Conservation (phyloP, 2,888 invertebrate species). For the Oeneis ivallda region DNA sequence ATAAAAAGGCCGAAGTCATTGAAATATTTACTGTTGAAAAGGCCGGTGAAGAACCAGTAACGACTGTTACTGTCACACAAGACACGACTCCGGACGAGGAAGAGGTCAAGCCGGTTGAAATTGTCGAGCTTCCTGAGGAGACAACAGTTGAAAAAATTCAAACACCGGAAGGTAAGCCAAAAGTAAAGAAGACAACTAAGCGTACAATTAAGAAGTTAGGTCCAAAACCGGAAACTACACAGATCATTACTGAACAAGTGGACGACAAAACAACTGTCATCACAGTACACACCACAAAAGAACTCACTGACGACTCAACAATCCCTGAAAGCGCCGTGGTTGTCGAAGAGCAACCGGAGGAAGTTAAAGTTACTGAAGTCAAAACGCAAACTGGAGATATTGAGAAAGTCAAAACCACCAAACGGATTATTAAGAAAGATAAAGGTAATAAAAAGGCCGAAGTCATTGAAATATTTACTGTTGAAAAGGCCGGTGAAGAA, state of each 20-base stretch:
- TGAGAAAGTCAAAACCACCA: neutral
- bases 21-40: too few species aligned
- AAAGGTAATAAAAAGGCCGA: neutral
- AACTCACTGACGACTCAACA: neutral
- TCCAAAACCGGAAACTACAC: neutral
- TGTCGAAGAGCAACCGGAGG: neutral
- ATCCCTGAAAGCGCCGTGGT: neutral
- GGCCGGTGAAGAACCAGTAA: too few species aligned
- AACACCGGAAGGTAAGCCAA: neutral
- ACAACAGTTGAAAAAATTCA: neutral
- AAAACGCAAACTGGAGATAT: neutral
- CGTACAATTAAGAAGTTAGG: neutral
- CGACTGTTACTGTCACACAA: too few species aligned
- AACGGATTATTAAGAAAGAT: neutral
- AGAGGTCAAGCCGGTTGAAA: neutral
- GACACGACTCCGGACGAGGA: too few species aligned
- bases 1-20: too few species aligned
- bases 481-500: conserved; percentile 1
- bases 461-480: neutral
- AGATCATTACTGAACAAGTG: conserved; percentile 5
- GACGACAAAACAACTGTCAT: conserved; percentile 9
- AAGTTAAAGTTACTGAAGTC: neutral
- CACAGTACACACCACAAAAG: conserved; percentile 8
- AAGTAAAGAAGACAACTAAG: neutral
- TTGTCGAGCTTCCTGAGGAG: neutral